Conservation (phyloP, 2,113 vertebrate genomes). For the Phoenicopterus ruber region DNA sequence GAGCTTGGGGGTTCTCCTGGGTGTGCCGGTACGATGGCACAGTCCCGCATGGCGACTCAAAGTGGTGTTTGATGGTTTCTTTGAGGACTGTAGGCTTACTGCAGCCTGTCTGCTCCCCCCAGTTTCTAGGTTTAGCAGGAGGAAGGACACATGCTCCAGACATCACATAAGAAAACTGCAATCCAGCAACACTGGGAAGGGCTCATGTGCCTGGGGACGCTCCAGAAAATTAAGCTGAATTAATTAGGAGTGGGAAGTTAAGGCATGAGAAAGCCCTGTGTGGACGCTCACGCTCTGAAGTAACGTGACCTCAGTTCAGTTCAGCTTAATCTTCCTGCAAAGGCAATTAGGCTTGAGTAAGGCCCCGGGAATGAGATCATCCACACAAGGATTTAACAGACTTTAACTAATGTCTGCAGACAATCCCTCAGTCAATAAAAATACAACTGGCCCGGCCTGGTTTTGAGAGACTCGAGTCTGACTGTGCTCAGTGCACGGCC, state of each 20-base stretch:
- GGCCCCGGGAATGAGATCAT: background rate
- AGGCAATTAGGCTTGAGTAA: background rate
- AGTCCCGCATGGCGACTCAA: background rate
- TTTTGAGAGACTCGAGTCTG: background rate
- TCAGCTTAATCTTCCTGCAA: slow-evolving; percentile 5
- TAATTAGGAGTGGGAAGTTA: slow-evolving; percentile 16
- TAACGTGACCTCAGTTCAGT: background rate
- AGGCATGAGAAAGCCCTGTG: background rate
- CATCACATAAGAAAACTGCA: background rate
- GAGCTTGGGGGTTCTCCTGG: background rate
- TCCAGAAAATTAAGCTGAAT: slow-evolving; percentile 13
- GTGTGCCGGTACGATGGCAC: background rate
- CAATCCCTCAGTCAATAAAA: background rate
- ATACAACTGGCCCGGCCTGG: background rate
- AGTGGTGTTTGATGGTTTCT: background rate
- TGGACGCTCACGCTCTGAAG: background rate
- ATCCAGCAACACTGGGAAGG: background rate
- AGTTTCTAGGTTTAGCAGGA: background rate
- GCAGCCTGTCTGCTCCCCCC: background rate
- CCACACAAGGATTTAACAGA: background rate
- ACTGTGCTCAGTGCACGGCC: background rate
- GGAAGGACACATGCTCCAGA: background rate
- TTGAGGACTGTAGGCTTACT: background rate
- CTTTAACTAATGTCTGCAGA: background rate
- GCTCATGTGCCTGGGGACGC: background rate